Evolutionary conservation across 2,113 vertebrate genomes (phyloP), one percentile per base, ranked within the genome.

Genomic region (Sorex araneus): DNA sequence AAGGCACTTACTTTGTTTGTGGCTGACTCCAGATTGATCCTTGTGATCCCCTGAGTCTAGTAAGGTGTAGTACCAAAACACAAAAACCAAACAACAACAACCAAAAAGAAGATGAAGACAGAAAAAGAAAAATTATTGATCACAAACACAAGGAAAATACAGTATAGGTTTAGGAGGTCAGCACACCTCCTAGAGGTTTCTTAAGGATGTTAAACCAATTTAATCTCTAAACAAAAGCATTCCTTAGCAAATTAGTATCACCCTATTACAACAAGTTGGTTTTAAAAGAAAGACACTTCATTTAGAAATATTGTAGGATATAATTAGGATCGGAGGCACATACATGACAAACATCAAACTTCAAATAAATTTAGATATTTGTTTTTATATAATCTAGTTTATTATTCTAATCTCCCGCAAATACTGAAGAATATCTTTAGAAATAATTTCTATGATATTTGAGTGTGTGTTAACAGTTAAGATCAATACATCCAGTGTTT

Each of bases 351-450:
- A 34, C 6, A 69, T 15, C 21, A 45, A 90, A 74, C 1, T 87
- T 67, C 73, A 28, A 30, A 66, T 66, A 66, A 66, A 63, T 63
- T 63, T 8, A 63, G 15, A 23, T 25, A 63, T 25, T 25, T 63
- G 19, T 25, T 25, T 63, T 84, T 66, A 86, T 69, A 8, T 60
- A 80, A 69, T 78, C 5, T 47, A 63, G 64, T 76, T 63, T 16
- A 34, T 71, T 18, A 77, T 11, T 25, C 28, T 8, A 43, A 40
- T 9, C 54, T 69, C 11, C 43, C 36, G 30, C 6, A 80, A 28
- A 0, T 87, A 91, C 66, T 93, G 34, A 27, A 93, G 34, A 84
- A 73, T 40, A 66, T 66, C 43, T 36, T 84, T 84, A 34, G 11
- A 78, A 84, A 47, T 64, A 63, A 23, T 75, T 45, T 77, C 2